phyloP scores from a whole-genome alignment of 2,113 vertebrate species.

The Percopsis transmontana region DNA sequence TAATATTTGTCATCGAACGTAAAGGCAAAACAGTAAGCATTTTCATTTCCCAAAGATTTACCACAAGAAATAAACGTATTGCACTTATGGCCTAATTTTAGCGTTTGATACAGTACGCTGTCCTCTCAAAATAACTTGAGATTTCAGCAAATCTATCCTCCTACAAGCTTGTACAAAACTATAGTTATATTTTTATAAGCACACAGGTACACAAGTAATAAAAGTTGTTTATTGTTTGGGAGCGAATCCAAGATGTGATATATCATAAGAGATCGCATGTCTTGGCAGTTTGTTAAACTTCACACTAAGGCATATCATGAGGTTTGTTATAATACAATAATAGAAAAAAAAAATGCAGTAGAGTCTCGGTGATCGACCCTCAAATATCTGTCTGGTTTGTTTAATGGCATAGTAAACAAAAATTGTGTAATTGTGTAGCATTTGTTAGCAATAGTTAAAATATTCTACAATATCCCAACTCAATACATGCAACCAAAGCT shows the following conservation, averaged over 20 bases:
- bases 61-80: constrained; percentile 10
- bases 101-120: constrained; percentile 3
- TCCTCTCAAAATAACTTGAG: constrained; percentile 8
- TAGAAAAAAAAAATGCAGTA: constrained; percentile 2
- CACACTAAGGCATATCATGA: constrained; percentile 22
- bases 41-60: constrained; percentile 34
- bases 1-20: neutral
- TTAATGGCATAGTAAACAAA: neutral
- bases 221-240: constrained; percentile 3
- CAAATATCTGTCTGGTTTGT: neutral
- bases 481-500: neutral
- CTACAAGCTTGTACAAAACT: constrained; percentile 5
- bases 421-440: neutral
- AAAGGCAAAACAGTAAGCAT: neutral
- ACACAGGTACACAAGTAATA: constrained; percentile 2
- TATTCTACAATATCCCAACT: neutral
- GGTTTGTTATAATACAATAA: constrained; percentile 17
- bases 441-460: neutral
- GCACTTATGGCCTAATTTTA: constrained; percentile 13
- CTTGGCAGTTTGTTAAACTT: constrained; percentile 10
- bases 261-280: neutral
- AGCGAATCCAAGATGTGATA: neutral
- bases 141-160: constrained; percentile 3
- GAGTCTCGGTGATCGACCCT: neutral
- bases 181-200: constrained; percentile 2